Base-by-base conservation (phyloP, 2,113 vertebrate genomes). In the Onychorhynchus coronatus region DNA sequence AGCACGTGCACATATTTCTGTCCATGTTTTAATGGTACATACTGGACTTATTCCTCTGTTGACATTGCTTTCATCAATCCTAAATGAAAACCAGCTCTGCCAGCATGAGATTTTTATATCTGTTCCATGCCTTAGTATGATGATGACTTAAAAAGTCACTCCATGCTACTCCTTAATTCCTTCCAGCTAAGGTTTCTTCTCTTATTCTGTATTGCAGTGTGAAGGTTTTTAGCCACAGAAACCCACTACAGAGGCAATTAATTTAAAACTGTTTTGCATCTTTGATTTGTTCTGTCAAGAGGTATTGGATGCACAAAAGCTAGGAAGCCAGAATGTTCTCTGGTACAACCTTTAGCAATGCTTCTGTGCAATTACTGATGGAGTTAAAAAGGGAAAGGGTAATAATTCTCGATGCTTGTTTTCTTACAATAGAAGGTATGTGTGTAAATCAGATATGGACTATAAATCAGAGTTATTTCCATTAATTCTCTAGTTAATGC, bases 401-500 rank as follows among this genome's bases (percentile, higher is more conserved):
- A 94, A 42, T 83, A 88, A 82, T 73, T 92, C 76, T 93, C 35
- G 41, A 2, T 81, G 44, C 42, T 87, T 68, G 14, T 91, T 94
- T 91, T 74, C 70, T 79, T 65, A 91, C 42, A 82, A 49, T 67
- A 62, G 67, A 74, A 77, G 23, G 58, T 75, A 61, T 35, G 33
- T 78, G 50, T 72, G 31, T 74, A 80, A 93, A 88, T 89, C 70
- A 68, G 72, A 47, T 94, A 93, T 22, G 56, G 83, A 31, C 76
- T 91, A 35, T 94, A 97, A 95, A 95, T 92, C 65, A 91, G 70
- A 81, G 39, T 66, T 89, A 23, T 82, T 91, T 93, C 85, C 72
- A 81, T 92, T 90, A 97, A 91, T 95, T 96, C 46, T 67, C 46
- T 88, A 42, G 65, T 78, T 91, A 95, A 90, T 41, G 33, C 87